A percentile compares a stretch with the other conserved stretches of the same genome.
phyloP scores from a whole-genome alignment of 2,797 vertebrate species.

The Gephyroberyx darwinii region DNA sequence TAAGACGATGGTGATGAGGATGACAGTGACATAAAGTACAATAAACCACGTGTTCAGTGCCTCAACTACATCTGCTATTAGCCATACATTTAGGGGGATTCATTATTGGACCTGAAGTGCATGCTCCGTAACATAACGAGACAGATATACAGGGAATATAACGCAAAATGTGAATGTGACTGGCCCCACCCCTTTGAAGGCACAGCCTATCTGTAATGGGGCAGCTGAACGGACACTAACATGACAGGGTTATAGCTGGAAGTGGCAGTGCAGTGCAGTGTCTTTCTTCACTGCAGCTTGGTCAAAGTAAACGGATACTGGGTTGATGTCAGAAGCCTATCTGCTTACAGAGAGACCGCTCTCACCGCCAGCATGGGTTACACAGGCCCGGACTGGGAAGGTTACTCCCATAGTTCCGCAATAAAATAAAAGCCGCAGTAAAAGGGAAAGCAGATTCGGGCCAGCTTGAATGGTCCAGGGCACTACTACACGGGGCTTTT shows the following conservation, averaged over 20 bases:
- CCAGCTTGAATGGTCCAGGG: neutral
- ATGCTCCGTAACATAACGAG: constrained; percentile 24
- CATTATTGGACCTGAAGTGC: neutral
- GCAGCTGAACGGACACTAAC: constrained; percentile 40
- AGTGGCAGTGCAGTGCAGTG: constrained; percentile 40
- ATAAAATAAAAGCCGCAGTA: constrained; percentile 26
- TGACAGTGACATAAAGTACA: neutral
- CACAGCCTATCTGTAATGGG: constrained; percentile 58
- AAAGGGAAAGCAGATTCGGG: constrained; percentile 1
- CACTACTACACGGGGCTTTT: constrained; percentile 2
- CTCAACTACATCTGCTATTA: neutral
- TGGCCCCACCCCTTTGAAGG: constrained; percentile 72
- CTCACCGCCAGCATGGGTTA: neutral
- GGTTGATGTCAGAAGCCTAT: constrained; percentile 20
- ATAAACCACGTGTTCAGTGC: constrained; percentile 8
- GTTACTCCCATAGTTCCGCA: constrained; percentile 15
- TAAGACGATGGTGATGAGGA: neutral
- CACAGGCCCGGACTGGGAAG: constrained; percentile 27
- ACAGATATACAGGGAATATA: constrained; percentile 37
- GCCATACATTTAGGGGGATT: no score
- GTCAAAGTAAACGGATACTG: constrained; percentile 8
- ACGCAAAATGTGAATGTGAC: constrained; percentile 48
- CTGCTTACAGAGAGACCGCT: constrained; percentile 21
- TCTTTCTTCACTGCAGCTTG: constrained; percentile 22
- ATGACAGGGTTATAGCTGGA: constrained; percentile 56